A percentile compares a stretch with the other conserved stretches of the same genome.
phyloP scores from a whole-genome alignment of 2,113 vertebrate species.

The Cyanoramphus novaezelandiae region DNA sequence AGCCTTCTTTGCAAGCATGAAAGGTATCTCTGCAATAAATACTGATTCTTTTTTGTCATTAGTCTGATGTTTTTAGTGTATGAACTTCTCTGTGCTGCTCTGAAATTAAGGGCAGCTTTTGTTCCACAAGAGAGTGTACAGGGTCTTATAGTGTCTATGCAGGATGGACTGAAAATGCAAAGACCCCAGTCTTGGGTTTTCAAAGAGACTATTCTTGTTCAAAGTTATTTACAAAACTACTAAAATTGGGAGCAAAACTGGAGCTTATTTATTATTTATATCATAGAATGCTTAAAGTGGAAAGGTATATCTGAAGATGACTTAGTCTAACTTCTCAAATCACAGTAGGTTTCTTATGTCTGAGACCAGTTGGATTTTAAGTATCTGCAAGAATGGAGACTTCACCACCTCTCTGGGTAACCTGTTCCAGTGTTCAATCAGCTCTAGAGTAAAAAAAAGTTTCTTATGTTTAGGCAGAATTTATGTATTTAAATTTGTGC shows the following conservation, averaged over 20 bases:
- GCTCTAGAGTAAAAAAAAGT: not conserved
- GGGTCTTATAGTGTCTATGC: not conserved
- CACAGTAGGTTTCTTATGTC: not conserved
- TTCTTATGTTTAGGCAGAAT: not conserved
- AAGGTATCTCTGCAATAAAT: slow-evolving; percentile 37
- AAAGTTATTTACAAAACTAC: not conserved
- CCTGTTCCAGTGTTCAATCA: not conserved
- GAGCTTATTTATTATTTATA: not conserved
- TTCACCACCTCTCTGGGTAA: not conserved
- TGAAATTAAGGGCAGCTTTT: not conserved
- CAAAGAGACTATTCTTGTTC: not conserved
- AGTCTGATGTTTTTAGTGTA: not conserved
- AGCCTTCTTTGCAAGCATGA: slow-evolving; percentile 46
- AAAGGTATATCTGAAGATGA: not conserved
- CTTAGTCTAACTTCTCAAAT: not conserved
- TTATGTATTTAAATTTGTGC: not conserved
- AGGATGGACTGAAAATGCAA: not conserved
- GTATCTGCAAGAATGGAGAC: not conserved
- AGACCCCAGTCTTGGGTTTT: not conserved
- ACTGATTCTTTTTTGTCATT: not conserved
- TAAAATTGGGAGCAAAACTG: not conserved
- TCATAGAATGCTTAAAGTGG: not conserved
- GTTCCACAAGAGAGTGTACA: not conserved
- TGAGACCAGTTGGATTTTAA: not conserved
- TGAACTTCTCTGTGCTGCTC: not conserved